These are phyloP conservation scores for Okapia johnstoni DNA, from an alignment of 2,113 vertebrate genomes.

Conservation along the genomic window DNA sequence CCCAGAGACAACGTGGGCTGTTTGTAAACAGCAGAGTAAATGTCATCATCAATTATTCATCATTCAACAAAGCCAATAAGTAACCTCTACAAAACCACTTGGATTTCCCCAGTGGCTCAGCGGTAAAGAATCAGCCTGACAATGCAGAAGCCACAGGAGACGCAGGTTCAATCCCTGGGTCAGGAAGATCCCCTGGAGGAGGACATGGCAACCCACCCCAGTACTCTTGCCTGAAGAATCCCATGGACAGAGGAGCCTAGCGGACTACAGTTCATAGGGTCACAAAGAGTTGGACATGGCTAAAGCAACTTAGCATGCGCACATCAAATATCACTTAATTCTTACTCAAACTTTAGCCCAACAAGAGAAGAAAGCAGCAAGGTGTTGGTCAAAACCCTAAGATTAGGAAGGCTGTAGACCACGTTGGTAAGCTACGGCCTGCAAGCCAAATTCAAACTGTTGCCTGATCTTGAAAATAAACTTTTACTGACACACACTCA, in stretches of 20 bases:
- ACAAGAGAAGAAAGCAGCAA: neutral
- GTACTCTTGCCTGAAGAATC: neutral
- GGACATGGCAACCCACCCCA: neutral
- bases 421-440: neutral
- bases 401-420: neutral
- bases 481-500: neutral
- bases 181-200: neutral
- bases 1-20: slow-evolving; percentile 21
- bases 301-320: neutral
- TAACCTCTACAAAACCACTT: neutral
- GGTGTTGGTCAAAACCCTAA: neutral
- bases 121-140: neutral
- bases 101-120: neutral
- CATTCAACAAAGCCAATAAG: slow-evolving; percentile 34
- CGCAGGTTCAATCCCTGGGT: neutral
- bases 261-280: neutral
- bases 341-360: slow-evolving; percentile 20
- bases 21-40: slow-evolving; percentile 65
- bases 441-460: neutral
- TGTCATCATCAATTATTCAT: slow-evolving; percentile 68
- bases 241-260: neutral
- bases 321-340: neutral
- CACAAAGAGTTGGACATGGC: neutral
- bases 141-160: neutral
- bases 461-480: slow-evolving; percentile 6